These are phyloP conservation scores for Hyaena hyaena DNA, from an alignment of 2,113 vertebrate genomes.

Conservation along the genomic window DNA sequence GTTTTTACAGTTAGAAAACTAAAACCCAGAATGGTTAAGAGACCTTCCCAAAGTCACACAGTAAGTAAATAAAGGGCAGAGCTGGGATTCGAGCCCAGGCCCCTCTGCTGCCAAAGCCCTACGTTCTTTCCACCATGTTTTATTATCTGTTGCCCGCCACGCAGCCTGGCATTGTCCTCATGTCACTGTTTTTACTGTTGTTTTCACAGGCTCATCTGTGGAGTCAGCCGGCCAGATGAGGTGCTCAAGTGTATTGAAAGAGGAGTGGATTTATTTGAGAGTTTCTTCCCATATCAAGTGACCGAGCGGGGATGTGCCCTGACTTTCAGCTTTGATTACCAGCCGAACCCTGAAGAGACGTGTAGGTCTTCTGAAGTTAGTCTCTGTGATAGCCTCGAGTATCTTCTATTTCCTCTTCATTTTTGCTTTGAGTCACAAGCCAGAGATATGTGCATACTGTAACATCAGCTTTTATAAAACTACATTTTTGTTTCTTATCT, in stretches of 20 bases:
- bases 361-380: slow-evolving; percentile 85
- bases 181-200: not conserved
- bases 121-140: not conserved
- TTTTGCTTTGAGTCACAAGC: slow-evolving; percentile 42
- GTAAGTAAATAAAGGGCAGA: not conserved
- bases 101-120: not conserved
- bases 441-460: slow-evolving; percentile 50
- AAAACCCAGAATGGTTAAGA: slow-evolving; percentile 22
- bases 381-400: slow-evolving; percentile 46
- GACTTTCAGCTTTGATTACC: slow-evolving; percentile 89
- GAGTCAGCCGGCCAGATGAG: slow-evolving; percentile 94
- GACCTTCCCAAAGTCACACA: not conserved
- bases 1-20: slow-evolving; percentile 39
- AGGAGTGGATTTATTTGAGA: slow-evolving; percentile 97
- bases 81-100: not conserved
- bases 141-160: not conserved
- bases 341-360: slow-evolving; percentile 88
- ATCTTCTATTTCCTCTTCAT: slow-evolving; percentile 61
- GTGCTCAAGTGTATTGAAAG: slow-evolving; percentile 93
- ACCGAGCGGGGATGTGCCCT: slow-evolving; percentile 95
- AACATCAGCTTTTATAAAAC: slow-evolving; percentile 57
- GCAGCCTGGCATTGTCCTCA: not conserved
- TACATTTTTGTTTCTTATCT: slow-evolving; percentile 55
- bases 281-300: slow-evolving; percentile 95
- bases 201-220: slow-evolving; percentile 91